phyloP scores from a whole-genome alignment of 2,797 vertebrate genomes.

The Nyctalus aviator region DNA sequence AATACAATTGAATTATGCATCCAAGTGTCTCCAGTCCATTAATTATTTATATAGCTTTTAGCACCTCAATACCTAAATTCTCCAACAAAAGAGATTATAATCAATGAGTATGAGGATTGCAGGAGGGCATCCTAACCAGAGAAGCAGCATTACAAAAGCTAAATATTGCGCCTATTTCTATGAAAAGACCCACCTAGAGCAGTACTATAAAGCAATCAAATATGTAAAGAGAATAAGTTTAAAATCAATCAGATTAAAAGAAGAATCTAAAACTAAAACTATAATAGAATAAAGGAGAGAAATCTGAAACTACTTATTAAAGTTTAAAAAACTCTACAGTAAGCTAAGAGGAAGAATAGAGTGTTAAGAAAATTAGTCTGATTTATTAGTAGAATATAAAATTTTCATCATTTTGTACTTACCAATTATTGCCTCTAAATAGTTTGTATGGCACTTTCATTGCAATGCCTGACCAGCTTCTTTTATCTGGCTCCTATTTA shows the following conservation, averaged over 20 bases:
- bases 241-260: not conserved
- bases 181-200: constrained; percentile 31
- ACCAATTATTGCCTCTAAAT: not conserved
- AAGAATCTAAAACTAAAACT: not conserved
- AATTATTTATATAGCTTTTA: constrained; percentile 76
- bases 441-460: not conserved
- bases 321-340: not conserved
- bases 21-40: constrained; percentile 71
- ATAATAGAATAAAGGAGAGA: not conserved
- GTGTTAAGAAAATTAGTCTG: not conserved
- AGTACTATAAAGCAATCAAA: constrained; percentile 28
- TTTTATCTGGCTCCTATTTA: not conserved
- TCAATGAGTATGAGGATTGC: constrained; percentile 29
- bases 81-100: constrained; percentile 53
- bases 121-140: not conserved
- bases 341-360: not conserved
- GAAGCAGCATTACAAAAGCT: not conserved
- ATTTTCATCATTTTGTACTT: not conserved
- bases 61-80: constrained; percentile 68
- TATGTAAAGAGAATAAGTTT: not conserved
- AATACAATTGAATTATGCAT: constrained; percentile 79
- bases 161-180: not conserved
- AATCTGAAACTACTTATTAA: constrained; percentile 1
- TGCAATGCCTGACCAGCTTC: not conserved
- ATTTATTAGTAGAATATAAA: not conserved